Evolutionary conservation across 1,140 invertebrate species (phyloP), one percentile per base, ranked within the genome.

Genomic region (Glossosoma conforme): DNA sequence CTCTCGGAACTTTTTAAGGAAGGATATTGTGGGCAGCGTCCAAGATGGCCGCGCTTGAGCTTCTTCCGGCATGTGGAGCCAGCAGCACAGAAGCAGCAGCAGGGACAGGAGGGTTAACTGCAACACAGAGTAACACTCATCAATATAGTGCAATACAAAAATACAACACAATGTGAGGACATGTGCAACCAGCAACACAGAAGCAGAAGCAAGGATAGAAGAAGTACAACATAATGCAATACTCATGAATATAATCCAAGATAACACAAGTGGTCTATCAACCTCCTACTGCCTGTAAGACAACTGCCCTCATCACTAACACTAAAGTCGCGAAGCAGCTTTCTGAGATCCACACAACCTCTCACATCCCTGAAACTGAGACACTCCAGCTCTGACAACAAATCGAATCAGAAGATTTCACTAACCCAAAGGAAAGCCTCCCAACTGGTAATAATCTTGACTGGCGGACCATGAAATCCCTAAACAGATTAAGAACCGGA

Each of bases 41-140:
- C 55, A 58, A 1, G 32, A 18, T 11, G 55, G 55, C 19, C 50
- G 36, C 2, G 48, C 50, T 11, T 57, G 44, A 9, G 30, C 40
- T 9, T n/a, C 25, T 14, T 45, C 43, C 1, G 36, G 46, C 38
- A 50, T 13, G 14, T 44, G 36, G 18, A 56, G 28, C 47, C 54
- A 56, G 20, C 14, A 38, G 15, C n/a, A 15, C 28, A 50, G 22
- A 15, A 52, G 22, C 13, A 55, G 20, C 3, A 52, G 1, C 11
- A 56, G 28, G 1, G 44, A 22, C 8, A 56, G 13, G n/a, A 21
- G 42, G 11, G 36, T 11, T 19, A 50, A 32, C 38, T n/a, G n/a
- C n/a, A n/a, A n/a, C n/a, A n/a, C n/a, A n/a, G n/a, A n/a, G n/a
- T 46, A 28, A 21, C 36, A 45, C 14, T 15, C 14, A 20, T 35